Conservation (phyloP, 1,140 invertebrate species). For the Ectropis grisescens region DNA sequence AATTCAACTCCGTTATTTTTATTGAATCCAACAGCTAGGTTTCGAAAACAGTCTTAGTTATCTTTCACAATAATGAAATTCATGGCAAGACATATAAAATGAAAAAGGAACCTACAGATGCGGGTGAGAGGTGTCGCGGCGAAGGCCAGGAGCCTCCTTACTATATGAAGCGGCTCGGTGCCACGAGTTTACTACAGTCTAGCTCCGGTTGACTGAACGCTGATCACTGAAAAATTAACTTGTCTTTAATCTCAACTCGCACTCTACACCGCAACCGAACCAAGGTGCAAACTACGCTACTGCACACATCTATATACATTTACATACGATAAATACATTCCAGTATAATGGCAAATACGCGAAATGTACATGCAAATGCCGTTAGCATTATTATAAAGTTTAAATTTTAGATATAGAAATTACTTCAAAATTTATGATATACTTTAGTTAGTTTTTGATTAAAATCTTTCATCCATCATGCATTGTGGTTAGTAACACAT, state of each 20-base stretch:
- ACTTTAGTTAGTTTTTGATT: too few relatives aligned
- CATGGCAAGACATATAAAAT: slow-evolving; percentile 28
- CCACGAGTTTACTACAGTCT: slow-evolving; percentile 49
- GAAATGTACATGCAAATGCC: too few relatives aligned
- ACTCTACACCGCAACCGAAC: slow-evolving; percentile 33
- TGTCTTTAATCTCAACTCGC: slow-evolving; percentile 35
- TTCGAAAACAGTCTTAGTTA: too few relatives aligned
- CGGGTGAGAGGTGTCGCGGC: slow-evolving; percentile 51
- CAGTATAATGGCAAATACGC: not conserved
- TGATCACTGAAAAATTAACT: slow-evolving; percentile 64
- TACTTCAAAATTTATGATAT: too few relatives aligned
- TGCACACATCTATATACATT: slow-evolving; percentile 3
- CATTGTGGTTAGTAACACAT: too few relatives aligned
- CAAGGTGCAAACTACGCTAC: slow-evolving; percentile 30
- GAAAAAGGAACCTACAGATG: slow-evolving; percentile 59
- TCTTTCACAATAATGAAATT: too few relatives aligned
- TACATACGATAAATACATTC: too few relatives aligned
- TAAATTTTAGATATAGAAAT: too few relatives aligned
- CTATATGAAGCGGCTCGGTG: slow-evolving; percentile 29
- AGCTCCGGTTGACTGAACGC: slow-evolving; percentile 56
- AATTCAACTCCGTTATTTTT: too few relatives aligned
- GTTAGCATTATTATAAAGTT: too few relatives aligned
- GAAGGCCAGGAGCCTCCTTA: slow-evolving; percentile 54
- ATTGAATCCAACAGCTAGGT: too few relatives aligned
- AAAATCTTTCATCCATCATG: too few relatives aligned